A percentile compares a stretch with the other conserved stretches of the same genome.
Conservation (phyloP, 2,797 vertebrate species). For the Scomberomorus guttatus region DNA sequence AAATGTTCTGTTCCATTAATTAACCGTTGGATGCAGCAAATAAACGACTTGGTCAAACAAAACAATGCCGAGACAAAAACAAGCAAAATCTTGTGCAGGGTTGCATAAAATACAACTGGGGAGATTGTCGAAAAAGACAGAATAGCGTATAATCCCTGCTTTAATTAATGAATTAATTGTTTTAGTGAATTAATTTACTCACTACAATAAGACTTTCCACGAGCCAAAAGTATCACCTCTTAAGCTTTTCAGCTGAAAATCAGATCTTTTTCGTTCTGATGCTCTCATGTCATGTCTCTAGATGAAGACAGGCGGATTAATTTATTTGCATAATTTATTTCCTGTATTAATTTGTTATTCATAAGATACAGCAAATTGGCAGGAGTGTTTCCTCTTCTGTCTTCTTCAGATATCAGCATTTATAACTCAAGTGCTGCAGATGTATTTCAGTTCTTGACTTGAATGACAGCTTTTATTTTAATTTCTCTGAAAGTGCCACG, state of each 20-base stretch:
- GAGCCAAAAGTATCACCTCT: conserved; percentile 25
- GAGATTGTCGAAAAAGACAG: conserved; percentile 17
- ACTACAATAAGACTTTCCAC: conserved; percentile 34
- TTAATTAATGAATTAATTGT: background rate
- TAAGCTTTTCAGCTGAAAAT: conserved; percentile 46
- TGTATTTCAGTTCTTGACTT: conserved; percentile 43
- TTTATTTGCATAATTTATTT: conserved; percentile 74
- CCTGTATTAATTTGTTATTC: conserved; percentile 66
- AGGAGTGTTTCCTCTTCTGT: conserved; percentile 46
- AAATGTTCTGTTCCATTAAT: conserved; percentile 1
- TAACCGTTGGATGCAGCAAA: background rate
- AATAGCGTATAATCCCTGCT: conserved; percentile 17
- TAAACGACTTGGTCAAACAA: background rate
- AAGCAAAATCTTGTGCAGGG: background rate
- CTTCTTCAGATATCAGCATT: conserved; percentile 51
- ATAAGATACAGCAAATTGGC: conserved; percentile 53
- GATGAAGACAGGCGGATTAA: conserved; percentile 63
- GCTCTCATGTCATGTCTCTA: conserved; percentile 38
- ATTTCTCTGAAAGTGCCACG: conserved; percentile 5
- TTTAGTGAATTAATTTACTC: conserved; percentile 39
- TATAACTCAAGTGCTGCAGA: conserved; percentile 46
- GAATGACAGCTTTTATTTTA: conserved; percentile 33
- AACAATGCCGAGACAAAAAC: background rate
- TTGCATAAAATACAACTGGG: conserved; percentile 9
- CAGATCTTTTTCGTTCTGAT: conserved; percentile 29